Evolutionary conservation across 2,888 invertebrate genomes (phyloP).

Genomic region (Nomada lathburiana): DNA sequence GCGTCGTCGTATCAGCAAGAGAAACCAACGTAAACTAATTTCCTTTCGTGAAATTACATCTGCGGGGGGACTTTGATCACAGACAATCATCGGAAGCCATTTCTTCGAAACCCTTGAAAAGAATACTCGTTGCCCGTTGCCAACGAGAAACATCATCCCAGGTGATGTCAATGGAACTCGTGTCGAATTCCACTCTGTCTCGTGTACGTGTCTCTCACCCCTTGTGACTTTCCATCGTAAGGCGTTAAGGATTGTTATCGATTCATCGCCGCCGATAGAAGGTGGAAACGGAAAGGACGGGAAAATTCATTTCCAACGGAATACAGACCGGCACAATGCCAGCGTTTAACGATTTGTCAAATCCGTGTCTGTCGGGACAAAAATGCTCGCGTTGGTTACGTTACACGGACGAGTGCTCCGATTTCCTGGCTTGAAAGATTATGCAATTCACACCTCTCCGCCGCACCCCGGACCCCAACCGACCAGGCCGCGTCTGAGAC

Average conservation of each 20-base stretch:
- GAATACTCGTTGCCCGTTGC: slow-evolving; percentile 23
- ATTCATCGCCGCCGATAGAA: slow-evolving; percentile 5
- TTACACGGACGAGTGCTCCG: slow-evolving; percentile 7
- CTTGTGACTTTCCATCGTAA: background rate
- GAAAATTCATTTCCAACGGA: slow-evolving; percentile 28
- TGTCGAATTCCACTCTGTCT: slow-evolving; percentile 29
- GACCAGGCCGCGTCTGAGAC: slow-evolving; percentile 8
- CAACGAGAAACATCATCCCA: slow-evolving; percentile 25
- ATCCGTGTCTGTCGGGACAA: slow-evolving; percentile 32
- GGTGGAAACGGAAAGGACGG: background rate
- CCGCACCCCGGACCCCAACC: background rate
- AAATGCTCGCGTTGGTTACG: slow-evolving; percentile 17
- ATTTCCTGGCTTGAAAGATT: slow-evolving; percentile 58
- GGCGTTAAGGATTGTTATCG: slow-evolving; percentile 17
- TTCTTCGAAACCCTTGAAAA: slow-evolving; percentile 52
- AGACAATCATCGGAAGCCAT: slow-evolving; percentile 62
- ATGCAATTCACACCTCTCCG: slow-evolving; percentile 51
- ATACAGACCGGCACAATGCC: background rate
- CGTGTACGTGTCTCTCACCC: slow-evolving; percentile 11
- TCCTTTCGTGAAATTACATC: slow-evolving; percentile 55
- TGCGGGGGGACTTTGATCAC: slow-evolving; percentile 38
- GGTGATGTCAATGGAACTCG: slow-evolving; percentile 9
- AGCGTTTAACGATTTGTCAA: slow-evolving; percentile 54
- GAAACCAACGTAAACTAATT: slow-evolving; percentile 26
- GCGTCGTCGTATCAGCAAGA: slow-evolving; percentile 1